phyloP scores from a whole-genome alignment of 2,888 invertebrate species.

The Microctonus brassicae region DNA sequence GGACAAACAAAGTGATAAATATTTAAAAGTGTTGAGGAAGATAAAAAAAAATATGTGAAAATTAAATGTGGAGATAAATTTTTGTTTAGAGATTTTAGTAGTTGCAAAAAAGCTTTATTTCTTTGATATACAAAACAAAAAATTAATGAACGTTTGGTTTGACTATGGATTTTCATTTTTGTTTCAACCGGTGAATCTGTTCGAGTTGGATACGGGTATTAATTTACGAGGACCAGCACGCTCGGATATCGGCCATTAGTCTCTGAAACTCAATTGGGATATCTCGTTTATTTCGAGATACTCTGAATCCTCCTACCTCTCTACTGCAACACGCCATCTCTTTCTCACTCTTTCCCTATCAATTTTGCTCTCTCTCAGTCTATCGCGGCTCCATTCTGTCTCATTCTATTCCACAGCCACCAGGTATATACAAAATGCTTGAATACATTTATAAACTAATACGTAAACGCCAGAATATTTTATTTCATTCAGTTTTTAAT shows the following conservation, averaged over 20 bases:
- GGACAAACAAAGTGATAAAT: no score
- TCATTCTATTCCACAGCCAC: background rate
- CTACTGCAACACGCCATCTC: background rate
- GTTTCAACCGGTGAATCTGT: conserved; percentile 24
- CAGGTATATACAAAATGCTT: background rate
- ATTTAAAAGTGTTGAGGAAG: no score
- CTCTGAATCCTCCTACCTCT: background rate
- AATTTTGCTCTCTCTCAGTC: background rate
- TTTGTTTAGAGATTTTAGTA: background rate
- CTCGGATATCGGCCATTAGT: conserved; percentile 57
- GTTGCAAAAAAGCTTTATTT: background rate
- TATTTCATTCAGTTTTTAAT: conserved; percentile 7
- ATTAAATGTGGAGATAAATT: no score
- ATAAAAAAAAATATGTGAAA: no score
- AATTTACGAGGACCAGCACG: conserved; percentile 36
- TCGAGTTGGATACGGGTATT: conserved; percentile 37
- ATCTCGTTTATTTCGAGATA: conserved; percentile 42
- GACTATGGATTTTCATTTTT: conserved; percentile 20
- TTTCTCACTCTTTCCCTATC: conserved; percentile 18
- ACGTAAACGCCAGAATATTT: conserved; percentile 7
- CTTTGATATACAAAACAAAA: background rate
- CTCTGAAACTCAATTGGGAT: conserved; percentile 52
- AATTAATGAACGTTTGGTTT: background rate
- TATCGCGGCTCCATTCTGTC: background rate
- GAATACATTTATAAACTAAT: background rate